Evolutionary conservation across 1,140 invertebrate genomes (phyloP), one percentile per base, ranked within the genome.

Genomic region (Lucilia cuprina): DNA sequence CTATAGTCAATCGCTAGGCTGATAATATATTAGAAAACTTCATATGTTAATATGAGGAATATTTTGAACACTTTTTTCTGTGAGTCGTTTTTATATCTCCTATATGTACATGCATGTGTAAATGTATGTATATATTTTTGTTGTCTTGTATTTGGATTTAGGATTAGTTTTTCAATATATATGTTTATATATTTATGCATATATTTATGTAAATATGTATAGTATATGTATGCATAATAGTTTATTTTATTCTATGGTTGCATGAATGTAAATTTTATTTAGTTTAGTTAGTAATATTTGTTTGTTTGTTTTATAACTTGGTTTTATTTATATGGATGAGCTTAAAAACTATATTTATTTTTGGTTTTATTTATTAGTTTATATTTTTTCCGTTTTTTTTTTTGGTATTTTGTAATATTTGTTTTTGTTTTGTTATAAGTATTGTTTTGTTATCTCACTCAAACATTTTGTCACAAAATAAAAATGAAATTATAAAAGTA

Each of bases 381-480:
- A 30, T 84, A 80, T 78, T 17, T 80, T 78, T 30, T n/a, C n/a
- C n/a, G n/a, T n/a, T 30, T 30, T 30, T 30, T 30, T 30, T 30
- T 30, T 30, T 1, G 1, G 1, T 30, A 2, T 88, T 85, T 88
- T 88, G 86, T 84, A 87, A 88, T 88, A 86, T 88, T 88, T 88
- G 87, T 87, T 87, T 86, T 88, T 89, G 77, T 85, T 85, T 84
- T 85, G 87, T 87, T 90, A 88, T 90, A 90, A 88, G 89, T 90
- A 90, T 90, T 90, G 89, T 90, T 90, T 90, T 88, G 82, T 90
- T 90, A 90, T 90, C 89, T 90, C 89, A 90, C 89, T 90, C 89
- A 87, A 90, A 89, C 89, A 90, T 86, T 84, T 84, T 84, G 82
- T 70, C 75, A 78, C 41, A 83, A 77, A 84, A 75, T 78, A 84